A percentile compares a stretch with the other conserved stretches of the same genome.
Conservation (phyloP, 2,113 vertebrate species). For the Coturnix japonica region DNA sequence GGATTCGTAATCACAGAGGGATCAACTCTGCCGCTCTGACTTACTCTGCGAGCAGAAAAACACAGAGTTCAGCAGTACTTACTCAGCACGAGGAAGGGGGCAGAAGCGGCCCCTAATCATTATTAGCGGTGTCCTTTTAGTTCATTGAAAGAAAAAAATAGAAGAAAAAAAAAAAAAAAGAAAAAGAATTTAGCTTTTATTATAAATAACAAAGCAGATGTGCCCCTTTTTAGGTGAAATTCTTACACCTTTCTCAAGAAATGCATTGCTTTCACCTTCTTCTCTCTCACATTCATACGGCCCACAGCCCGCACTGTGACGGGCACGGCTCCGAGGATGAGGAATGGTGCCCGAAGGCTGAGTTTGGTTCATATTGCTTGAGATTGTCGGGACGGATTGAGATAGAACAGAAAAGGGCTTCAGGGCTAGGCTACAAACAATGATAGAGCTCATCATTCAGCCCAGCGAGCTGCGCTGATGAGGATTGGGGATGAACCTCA, state of each 20-base stretch:
- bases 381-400: conserved; percentile 63
- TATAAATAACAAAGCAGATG: conserved; percentile 86
- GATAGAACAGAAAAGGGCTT: conserved; percentile 40
- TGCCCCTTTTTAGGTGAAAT: conserved; percentile 84
- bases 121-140: conserved; percentile 80
- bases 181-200: conserved; percentile 78
- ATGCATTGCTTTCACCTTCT: conserved; percentile 79
- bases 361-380: conserved; percentile 75
- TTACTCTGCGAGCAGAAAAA: conserved; percentile 40
- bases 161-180: background rate
- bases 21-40: conserved; percentile 59
- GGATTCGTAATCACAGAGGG: conserved; percentile 73
- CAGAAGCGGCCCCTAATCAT: conserved; percentile 69
- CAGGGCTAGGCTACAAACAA: conserved; percentile 21
- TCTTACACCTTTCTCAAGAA: conserved; percentile 86
- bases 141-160: background rate
- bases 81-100: conserved; percentile 29
- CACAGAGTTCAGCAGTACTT: conserved; percentile 35
- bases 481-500: background rate
- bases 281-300: conserved; percentile 54
- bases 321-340: conserved; percentile 50
- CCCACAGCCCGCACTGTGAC: conserved; percentile 7
- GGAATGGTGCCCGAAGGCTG: conserved; percentile 48
- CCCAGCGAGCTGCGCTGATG: background rate
- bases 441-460: background rate